phyloP scores from a whole-genome alignment of 1,140 invertebrate genomes.

The Contarinia nasturtii region DNA sequence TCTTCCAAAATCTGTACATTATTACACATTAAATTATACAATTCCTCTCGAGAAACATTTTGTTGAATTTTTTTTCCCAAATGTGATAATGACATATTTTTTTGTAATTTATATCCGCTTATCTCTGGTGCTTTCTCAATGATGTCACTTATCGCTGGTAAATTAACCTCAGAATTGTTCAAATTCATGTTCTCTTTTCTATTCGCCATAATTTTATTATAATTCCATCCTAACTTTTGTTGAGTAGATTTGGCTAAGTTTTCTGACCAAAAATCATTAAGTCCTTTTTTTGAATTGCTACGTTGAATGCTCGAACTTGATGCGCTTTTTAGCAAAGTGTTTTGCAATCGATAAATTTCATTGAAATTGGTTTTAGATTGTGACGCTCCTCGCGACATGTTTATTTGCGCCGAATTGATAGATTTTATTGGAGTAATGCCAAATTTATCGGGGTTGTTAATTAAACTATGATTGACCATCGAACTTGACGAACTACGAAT shows the following conservation, averaged over 20 bases:
- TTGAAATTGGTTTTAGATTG: too few species aligned
- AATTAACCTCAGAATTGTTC: too few species aligned
- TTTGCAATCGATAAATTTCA: neutral
- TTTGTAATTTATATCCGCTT: slow-evolving; percentile 14
- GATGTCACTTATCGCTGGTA: too few species aligned
- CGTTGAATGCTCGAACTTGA: slow-evolving; percentile 18
- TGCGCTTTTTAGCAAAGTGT: slow-evolving; percentile 1
- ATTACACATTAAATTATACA: slow-evolving; percentile 23
- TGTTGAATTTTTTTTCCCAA: slow-evolving; percentile 19
- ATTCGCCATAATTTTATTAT: slow-evolving; percentile 20
- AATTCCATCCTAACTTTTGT: slow-evolving; percentile 19
- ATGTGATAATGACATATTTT: slow-evolving; percentile 20
- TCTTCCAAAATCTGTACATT: slow-evolving; percentile 8
- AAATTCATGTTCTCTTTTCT: slow-evolving; percentile 4
- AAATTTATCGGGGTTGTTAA: neutral
- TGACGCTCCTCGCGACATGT: too few species aligned
- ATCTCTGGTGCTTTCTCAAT: too few species aligned
- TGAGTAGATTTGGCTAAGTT: slow-evolving; percentile 9
- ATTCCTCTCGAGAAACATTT: slow-evolving; percentile 21
- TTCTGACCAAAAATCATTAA: slow-evolving; percentile 23
- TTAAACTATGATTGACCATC: slow-evolving; percentile 8
- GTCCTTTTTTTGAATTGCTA: slow-evolving; percentile 12
- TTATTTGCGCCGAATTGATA: too few species aligned
- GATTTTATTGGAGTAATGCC: too few species aligned
- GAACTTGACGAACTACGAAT: slow-evolving; percentile 20